Percentiles rank a stretch among this genome's conserved stretches.
These are phyloP conservation scores for Protomyctophum bolini DNA, from an alignment of 2,113 vertebrate genomes.

Conservation along the genomic window DNA sequence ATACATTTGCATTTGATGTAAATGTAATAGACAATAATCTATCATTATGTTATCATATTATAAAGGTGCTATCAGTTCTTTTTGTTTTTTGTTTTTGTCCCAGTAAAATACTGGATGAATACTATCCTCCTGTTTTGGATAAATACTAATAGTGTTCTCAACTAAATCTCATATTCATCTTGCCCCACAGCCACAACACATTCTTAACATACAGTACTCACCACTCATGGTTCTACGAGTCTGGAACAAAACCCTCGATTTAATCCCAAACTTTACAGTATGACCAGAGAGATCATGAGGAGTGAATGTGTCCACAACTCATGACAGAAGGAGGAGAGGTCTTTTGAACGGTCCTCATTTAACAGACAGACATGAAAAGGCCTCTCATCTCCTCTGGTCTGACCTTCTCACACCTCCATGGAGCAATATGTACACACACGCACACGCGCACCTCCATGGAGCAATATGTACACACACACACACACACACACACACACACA, in stretches of 20 bases:
- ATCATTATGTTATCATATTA: too few species aligned
- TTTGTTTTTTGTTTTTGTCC: background rate
- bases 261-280: constrained; percentile 12
- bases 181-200: background rate
- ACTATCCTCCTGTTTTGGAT: background rate
- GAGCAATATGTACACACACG: background rate
- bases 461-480: background rate
- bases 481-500: background rate
- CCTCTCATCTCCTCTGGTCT: constrained; percentile 55
- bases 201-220: constrained; percentile 71
- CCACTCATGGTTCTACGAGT: constrained; percentile 70
- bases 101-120: background rate
- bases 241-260: background rate
- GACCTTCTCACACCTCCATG: constrained; percentile 65
- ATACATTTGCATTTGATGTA: too few species aligned
- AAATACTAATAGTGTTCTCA: background rate
- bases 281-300: constrained; percentile 3
- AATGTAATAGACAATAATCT: too few species aligned
- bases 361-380: constrained; percentile 70
- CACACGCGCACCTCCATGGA: too few species aligned
- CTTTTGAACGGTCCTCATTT: constrained; percentile 42
- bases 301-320: constrained; percentile 20
- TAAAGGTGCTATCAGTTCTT: too few species aligned
- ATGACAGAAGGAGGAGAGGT: constrained; percentile 33
- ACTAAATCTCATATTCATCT: background rate